phyloP scores from a whole-genome alignment of 2,113 vertebrate genomes.

The Elanoides forficatus region DNA sequence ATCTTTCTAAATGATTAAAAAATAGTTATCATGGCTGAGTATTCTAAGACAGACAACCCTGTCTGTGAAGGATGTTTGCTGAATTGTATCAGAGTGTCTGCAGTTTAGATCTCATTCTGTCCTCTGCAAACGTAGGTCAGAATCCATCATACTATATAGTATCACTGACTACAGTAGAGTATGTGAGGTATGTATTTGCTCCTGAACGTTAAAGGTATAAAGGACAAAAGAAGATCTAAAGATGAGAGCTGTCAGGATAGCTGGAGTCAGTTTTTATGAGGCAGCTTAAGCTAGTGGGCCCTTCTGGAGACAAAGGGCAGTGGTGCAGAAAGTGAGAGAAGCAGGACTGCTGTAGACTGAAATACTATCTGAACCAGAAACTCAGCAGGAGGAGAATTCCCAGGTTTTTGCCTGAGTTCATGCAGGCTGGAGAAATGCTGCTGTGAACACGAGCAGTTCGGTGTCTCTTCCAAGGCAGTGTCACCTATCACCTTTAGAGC shows the following conservation, averaged over 20 bases:
- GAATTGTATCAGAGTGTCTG: neutral
- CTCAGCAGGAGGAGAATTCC: neutral
- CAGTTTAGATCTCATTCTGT: neutral
- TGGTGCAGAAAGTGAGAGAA: neutral
- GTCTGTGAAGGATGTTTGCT: neutral
- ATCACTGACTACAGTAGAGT: neutral
- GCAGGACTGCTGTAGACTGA: neutral
- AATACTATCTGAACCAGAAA: neutral
- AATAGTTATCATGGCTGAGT: neutral
- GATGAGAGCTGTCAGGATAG: neutral
- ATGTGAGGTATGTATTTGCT: neutral
- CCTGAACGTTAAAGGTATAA: neutral
- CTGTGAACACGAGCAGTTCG: rapidly evolving
- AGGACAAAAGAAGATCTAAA: neutral
- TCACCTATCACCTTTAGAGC: neutral
- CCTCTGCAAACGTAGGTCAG: neutral
- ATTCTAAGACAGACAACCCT: neutral
- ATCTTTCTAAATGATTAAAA: neutral
- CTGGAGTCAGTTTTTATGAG: neutral
- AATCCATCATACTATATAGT: rapidly evolving
- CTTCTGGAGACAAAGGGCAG: neutral
- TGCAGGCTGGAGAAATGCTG: neutral
- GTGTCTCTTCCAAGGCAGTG: neutral
- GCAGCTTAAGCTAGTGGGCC: neutral
- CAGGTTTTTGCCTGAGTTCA: neutral